These are phyloP conservation scores for Homarus americanus DNA, from an alignment of 1,140 invertebrate genomes.

Conservation along the genomic window DNA sequence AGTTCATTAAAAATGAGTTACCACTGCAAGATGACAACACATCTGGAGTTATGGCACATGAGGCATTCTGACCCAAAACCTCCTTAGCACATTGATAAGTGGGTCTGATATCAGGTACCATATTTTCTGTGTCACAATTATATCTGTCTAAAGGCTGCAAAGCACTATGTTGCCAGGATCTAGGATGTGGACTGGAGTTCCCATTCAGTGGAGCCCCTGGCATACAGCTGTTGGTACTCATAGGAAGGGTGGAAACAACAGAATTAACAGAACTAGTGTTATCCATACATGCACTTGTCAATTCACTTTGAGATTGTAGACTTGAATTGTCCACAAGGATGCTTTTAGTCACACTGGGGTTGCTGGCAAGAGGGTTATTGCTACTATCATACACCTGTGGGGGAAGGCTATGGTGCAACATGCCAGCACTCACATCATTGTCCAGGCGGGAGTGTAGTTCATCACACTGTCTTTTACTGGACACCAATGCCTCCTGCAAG, in stretches of 20 bases:
- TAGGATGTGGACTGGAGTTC: not conserved
- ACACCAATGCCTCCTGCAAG: constrained; percentile 60
- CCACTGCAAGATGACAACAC: constrained; percentile 54
- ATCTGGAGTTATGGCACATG: constrained; percentile 42
- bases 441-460: constrained; percentile 42
- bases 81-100: constrained; percentile 41
- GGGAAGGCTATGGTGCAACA: constrained; percentile 36
- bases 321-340: constrained; percentile 30
- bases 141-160: constrained; percentile 25
- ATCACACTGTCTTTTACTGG: constrained; percentile 60
- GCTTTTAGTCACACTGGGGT: constrained; percentile 61
- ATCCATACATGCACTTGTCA: constrained; percentile 40
- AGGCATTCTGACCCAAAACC: constrained; percentile 29
- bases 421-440: constrained; percentile 57
- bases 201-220: not conserved
- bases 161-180: not conserved
- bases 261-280: constrained; percentile 18
- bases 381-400: constrained; percentile 27
- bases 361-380: constrained; percentile 37
- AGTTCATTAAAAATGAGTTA: constrained; percentile 17
- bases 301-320: constrained; percentile 27
- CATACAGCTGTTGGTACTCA: constrained; percentile 3
- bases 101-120: constrained; percentile 32
- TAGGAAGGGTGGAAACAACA: not conserved
- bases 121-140: constrained; percentile 13